These are phyloP conservation scores for Dufourea novaeangliae DNA, from an alignment of 1,140 invertebrate species.

Conservation along the genomic window DNA sequence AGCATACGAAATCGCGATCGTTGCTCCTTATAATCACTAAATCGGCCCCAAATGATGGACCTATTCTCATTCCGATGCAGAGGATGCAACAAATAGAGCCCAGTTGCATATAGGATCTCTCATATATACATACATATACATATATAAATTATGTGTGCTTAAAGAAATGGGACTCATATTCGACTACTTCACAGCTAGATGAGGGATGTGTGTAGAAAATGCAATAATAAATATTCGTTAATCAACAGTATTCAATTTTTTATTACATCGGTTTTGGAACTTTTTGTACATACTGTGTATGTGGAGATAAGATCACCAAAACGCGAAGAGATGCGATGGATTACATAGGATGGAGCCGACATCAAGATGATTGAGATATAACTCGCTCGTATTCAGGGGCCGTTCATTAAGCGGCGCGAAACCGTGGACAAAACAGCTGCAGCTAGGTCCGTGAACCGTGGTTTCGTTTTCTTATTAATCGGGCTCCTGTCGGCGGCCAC, in stretches of 20 bases:
- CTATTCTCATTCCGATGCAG: neutral
- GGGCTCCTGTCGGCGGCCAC: slow-evolving; percentile 19
- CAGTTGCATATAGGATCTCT: no score
- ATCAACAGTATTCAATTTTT: no score
- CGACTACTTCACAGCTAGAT: no score
- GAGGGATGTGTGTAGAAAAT: no score
- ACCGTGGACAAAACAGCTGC: neutral
- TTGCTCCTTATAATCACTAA: neutral
- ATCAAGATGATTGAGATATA: slow-evolving; percentile 43
- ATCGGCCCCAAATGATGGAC: neutral
- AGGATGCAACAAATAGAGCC: no score
- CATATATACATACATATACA: no score
- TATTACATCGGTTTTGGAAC: no score
- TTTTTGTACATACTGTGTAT: no score
- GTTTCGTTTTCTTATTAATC: slow-evolving; percentile 59
- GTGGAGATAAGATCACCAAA: no score
- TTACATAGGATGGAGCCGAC: slow-evolving; percentile 27
- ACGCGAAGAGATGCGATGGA: slow-evolving; percentile 15
- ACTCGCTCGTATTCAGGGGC: slow-evolving; percentile 21
- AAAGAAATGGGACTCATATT: no score
- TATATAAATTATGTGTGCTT: no score
- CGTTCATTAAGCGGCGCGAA: slow-evolving; percentile 29
- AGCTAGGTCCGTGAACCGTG: slow-evolving; percentile 14
- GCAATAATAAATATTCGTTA: no score
- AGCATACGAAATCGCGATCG: neutral